Percentiles rank a stretch among this genome's conserved stretches.
Conservation (phyloP, 2,113 vertebrate genomes). For the Upupa epops region DNA sequence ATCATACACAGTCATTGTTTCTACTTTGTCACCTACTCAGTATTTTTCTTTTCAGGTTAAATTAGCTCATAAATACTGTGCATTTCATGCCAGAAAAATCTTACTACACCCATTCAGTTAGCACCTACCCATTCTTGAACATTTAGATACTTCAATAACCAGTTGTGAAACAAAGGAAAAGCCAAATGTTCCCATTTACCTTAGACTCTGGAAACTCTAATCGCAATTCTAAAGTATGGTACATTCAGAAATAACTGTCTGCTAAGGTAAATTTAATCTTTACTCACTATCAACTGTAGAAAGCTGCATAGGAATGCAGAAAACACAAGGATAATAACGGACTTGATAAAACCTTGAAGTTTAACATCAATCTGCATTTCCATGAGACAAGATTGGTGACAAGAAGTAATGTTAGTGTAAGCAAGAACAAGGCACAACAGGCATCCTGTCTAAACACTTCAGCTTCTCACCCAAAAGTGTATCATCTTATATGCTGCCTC, state of each 20-base stretch:
- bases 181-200: conserved; percentile 35
- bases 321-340: neutral
- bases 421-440: neutral
- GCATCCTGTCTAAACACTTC: neutral
- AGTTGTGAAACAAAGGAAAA: conserved; percentile 48
- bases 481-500: neutral
- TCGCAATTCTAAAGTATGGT: neutral
- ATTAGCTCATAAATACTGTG: conserved; percentile 75
- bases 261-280: neutral
- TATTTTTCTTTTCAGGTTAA: conserved; percentile 75
- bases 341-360: neutral
- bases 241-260: neutral
- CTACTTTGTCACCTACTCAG: conserved; percentile 72
- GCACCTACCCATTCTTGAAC: conserved; percentile 26
- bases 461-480: neutral
- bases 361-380: neutral
- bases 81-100: conserved; percentile 66
- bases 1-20: conserved; percentile 77
- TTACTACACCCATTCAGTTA: conserved; percentile 59
- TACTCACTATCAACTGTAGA: neutral
- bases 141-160: conserved; percentile 50
- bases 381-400: neutral
- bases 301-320: neutral
- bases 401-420: neutral
- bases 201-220: neutral